phyloP scores from a whole-genome alignment of 2,113 vertebrate species.

The Crotophaga sulcirostris region DNA sequence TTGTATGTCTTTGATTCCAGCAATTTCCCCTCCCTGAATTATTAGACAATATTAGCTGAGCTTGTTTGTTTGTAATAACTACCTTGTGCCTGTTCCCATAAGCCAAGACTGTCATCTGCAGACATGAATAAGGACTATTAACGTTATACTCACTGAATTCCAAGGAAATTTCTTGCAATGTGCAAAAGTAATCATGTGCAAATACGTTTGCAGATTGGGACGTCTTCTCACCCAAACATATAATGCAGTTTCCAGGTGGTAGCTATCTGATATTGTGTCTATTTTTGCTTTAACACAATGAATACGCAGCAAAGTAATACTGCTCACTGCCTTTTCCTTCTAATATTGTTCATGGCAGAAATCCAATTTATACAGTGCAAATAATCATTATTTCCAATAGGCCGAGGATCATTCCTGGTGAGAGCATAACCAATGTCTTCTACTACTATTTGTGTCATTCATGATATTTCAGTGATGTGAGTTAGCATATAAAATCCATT shows the following conservation, averaged over 20 bases:
- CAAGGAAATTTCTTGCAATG: constrained; percentile 23
- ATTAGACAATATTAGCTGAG: not conserved
- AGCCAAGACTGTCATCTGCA: not conserved
- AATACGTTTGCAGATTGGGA: constrained; percentile 21
- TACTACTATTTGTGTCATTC: constrained; percentile 41
- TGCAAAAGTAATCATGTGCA: constrained; percentile 35
- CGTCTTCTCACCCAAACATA: constrained; percentile 19
- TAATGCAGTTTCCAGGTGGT: constrained; percentile 47
- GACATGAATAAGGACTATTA: not conserved
- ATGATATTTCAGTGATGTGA: not conserved
- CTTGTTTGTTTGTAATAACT: not conserved
- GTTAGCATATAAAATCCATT: constrained; percentile 33
- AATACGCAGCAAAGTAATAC: not conserved
- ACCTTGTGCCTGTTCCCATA: not conserved
- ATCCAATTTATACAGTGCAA: constrained; percentile 53
- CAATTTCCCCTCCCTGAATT: not conserved
- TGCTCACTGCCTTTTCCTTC: constrained; percentile 32
- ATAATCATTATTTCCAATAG: constrained; percentile 52
- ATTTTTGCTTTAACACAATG: constrained; percentile 47
- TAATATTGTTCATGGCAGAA: constrained; percentile 54
- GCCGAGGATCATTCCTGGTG: constrained; percentile 14
- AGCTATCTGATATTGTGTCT: constrained; percentile 39
- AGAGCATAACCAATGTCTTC: constrained; percentile 20
- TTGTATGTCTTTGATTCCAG: not conserved
- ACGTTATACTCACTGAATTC: not conserved